Conservation (phyloP, 2,888 invertebrate species). For the Apotomis turbidana region DNA sequence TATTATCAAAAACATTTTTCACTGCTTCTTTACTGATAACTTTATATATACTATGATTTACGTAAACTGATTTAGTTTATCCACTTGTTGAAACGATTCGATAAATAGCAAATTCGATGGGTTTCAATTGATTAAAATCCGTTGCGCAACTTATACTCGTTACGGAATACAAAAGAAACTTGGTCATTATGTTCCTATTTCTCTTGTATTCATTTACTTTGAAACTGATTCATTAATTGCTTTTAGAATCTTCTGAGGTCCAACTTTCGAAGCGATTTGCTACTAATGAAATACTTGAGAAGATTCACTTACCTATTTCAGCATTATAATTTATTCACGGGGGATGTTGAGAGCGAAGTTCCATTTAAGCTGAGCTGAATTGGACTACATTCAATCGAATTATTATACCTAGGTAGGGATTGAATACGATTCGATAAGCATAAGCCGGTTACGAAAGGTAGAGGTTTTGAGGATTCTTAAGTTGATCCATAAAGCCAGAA, state of each 20-base stretch:
- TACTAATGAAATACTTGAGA: slow-evolving; percentile 36
- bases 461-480: slow-evolving; percentile 41
- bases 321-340: slow-evolving; percentile 36
- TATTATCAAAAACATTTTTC: too few relatives aligned
- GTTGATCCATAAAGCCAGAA: slow-evolving; percentile 48
- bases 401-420: slow-evolving; percentile 32
- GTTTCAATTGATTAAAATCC: slow-evolving; percentile 9
- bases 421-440: slow-evolving; percentile 32
- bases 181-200: slow-evolving; percentile 36
- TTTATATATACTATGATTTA: not conserved
- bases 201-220: slow-evolving; percentile 39
- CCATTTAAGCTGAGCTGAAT: slow-evolving; percentile 32
- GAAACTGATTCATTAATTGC: slow-evolving; percentile 42
- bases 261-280: slow-evolving; percentile 39
- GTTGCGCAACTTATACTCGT: slow-evolving; percentile 27
- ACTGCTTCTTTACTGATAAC: too few relatives aligned
- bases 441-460: slow-evolving; percentile 46
- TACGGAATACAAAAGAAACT: slow-evolving; percentile 41
- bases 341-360: slow-evolving; percentile 27
- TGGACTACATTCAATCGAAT: slow-evolving; percentile 33
- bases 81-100: not conserved
- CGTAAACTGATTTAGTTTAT: not conserved
- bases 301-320: slow-evolving; percentile 35
- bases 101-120: not conserved
- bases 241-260: slow-evolving; percentile 38